A percentile compares a stretch with the other conserved stretches of the same genome.
Conservation (phyloP, 2,797 vertebrate genomes). For the Esox lucius region DNA sequence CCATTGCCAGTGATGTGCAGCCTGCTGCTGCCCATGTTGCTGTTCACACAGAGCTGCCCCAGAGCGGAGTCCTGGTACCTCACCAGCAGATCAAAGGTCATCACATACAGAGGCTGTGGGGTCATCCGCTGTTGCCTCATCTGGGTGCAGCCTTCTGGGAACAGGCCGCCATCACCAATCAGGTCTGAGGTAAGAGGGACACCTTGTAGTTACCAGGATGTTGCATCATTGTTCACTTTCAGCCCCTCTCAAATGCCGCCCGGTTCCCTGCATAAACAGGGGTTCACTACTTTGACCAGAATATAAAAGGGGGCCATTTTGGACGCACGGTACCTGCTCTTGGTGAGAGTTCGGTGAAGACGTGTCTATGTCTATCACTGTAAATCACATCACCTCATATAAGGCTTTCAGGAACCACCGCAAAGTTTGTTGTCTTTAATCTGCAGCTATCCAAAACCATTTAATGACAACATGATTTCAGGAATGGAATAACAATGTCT, state of each 20-base stretch:
- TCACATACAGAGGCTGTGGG: conserved; percentile 48
- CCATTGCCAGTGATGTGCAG: conserved; percentile 61
- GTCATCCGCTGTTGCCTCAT: neutral
- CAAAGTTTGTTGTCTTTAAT: conserved; percentile 12
- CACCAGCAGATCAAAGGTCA: conserved; percentile 68
- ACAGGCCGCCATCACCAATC: neutral
- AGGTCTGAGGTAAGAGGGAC: conserved; percentile 2
- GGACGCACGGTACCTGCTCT: too few species aligned
- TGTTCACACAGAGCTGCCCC: conserved; percentile 68
- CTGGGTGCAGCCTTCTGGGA: neutral
- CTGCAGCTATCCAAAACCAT: neutral
- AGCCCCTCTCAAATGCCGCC: neutral
- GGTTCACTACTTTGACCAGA: neutral
- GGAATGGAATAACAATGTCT: neutral
- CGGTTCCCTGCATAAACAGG: neutral
- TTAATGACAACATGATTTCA: neutral
- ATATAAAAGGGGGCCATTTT: too few species aligned
- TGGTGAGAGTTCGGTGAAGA: too few species aligned
- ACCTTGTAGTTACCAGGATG: neutral
- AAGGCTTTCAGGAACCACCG: neutral
- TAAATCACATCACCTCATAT: conserved; percentile 2
- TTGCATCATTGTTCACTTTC: neutral
- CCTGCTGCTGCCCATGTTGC: conserved; percentile 59
- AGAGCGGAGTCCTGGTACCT: conserved; percentile 68
- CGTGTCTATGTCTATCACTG: neutral